Conservation (phyloP, 2,888 invertebrate species). For the Agriopis marginaria region DNA sequence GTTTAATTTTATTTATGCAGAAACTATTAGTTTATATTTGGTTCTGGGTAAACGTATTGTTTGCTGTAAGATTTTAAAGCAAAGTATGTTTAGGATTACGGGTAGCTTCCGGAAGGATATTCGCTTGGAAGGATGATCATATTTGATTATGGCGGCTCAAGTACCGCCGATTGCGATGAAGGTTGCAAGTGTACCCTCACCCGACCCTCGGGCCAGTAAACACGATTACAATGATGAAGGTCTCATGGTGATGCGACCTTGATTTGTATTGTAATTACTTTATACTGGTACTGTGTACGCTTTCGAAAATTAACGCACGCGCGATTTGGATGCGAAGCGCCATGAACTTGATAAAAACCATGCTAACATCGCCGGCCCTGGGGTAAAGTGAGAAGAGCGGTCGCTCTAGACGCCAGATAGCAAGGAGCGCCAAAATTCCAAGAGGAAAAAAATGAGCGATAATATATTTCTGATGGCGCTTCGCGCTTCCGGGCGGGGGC, state of each 20-base stretch:
- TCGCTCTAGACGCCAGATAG: too few relatives aligned
- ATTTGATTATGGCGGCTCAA: slow-evolving; percentile 16
- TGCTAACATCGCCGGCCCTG: too few relatives aligned
- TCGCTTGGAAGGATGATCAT: slow-evolving; percentile 10
- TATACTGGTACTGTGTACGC: background rate
- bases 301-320: background rate
- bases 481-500: too few relatives aligned
- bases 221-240: slow-evolving; percentile 18
- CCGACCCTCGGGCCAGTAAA: slow-evolving; percentile 7
- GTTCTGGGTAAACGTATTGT: background rate
- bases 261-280: background rate
- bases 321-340: background rate
- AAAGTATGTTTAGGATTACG: slow-evolving; percentile 9
- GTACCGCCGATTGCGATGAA: slow-evolving; percentile 8
- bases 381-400: too few relatives aligned
- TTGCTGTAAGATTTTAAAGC: background rate
- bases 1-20: too few relatives aligned
- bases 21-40: background rate
- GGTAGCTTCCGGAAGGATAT: slow-evolving; percentile 1
- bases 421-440: too few relatives aligned
- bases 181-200: slow-evolving; percentile 9
- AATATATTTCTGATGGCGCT: too few relatives aligned
- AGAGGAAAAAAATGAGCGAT: too few relatives aligned
- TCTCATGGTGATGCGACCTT: slow-evolving; percentile 5
- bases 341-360: background rate